Conservation (phyloP, 2,888 invertebrate species). For the Sinotaia quadrata region DNA sequence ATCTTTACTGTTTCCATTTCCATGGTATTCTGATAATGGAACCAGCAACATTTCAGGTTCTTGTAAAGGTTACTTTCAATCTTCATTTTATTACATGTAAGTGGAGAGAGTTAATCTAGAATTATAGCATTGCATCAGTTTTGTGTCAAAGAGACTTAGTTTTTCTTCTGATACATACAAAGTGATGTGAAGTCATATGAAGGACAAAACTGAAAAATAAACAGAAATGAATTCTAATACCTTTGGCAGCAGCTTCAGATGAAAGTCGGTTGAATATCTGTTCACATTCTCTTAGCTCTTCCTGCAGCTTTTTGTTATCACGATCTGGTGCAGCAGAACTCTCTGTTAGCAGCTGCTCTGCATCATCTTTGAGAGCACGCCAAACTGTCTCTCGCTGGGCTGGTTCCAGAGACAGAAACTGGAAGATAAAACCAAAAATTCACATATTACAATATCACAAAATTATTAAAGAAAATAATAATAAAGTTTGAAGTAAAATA, state of each 20-base stretch:
- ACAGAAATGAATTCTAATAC: too few relatives aligned
- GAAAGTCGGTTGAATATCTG: conserved; percentile 94
- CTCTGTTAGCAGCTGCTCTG: conserved; percentile 93
- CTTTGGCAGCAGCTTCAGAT: conserved; percentile 79
- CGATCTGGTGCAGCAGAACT: conserved; percentile 86
- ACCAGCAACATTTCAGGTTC: too few relatives aligned
- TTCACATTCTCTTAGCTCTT: conserved; percentile 97
- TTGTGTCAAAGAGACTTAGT: too few relatives aligned
- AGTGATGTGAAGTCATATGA: too few relatives aligned
- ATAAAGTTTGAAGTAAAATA: not conserved
- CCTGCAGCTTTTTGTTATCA: conserved; percentile 84
- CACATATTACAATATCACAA: not conserved
- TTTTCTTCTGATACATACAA: too few relatives aligned
- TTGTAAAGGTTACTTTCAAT: too few relatives aligned
- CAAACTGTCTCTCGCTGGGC: conserved; percentile 94
- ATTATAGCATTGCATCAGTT: too few relatives aligned
- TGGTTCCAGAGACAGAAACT: conserved; percentile 96
- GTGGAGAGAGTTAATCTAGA: too few relatives aligned
- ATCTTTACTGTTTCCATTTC: too few relatives aligned
- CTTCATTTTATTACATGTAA: too few relatives aligned
- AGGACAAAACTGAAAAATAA: too few relatives aligned
- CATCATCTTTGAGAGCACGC: conserved; percentile 93
- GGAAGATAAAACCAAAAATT: conserved; percentile 24
- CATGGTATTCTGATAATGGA: too few relatives aligned
- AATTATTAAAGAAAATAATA: not conserved